phyloP scores from a whole-genome alignment of 2,797 vertebrate species.

The Sebastes matsubarae region DNA sequence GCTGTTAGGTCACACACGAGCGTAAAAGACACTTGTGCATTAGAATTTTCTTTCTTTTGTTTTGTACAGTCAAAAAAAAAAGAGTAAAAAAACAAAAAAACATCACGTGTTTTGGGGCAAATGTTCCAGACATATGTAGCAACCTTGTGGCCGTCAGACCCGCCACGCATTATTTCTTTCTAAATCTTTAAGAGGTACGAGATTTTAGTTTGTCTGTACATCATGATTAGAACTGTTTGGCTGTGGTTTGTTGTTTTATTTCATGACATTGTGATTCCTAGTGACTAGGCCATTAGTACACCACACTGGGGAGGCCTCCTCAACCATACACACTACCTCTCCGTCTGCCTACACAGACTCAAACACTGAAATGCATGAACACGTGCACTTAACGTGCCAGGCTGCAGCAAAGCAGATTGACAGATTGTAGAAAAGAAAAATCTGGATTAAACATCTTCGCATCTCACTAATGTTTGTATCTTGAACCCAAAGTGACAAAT shows the following conservation, averaged over 20 bases:
- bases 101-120: conserved; percentile 20
- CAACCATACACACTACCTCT: conserved; percentile 78
- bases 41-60: conserved; percentile 30
- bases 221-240: conserved; percentile 64
- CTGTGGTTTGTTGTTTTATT: conserved; percentile 68
- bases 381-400: conserved; percentile 42
- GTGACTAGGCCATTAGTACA: conserved; percentile 77
- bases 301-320: conserved; percentile 78
- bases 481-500: conserved; percentile 28
- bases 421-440: conserved; percentile 4
- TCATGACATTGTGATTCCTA: conserved; percentile 74
- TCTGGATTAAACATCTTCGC: conserved; percentile 17
- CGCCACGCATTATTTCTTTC: conserved; percentile 45
- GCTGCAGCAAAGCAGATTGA: conserved; percentile 48
- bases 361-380: conserved; percentile 53
- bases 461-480: conserved; percentile 12
- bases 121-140: conserved; percentile 78
- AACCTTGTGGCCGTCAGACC: conserved; percentile 66
- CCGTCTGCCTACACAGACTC: conserved; percentile 65
- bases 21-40: conserved; percentile 39
- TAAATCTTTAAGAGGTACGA: conserved; percentile 26
- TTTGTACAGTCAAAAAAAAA: conserved; percentile 47
- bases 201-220: conserved; percentile 55
- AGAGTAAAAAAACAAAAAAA: background rate
- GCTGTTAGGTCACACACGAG: conserved; percentile 44